phyloP scores from a whole-genome alignment of 2,888 invertebrate species.

The Sceliomorpha sp. region DNA sequence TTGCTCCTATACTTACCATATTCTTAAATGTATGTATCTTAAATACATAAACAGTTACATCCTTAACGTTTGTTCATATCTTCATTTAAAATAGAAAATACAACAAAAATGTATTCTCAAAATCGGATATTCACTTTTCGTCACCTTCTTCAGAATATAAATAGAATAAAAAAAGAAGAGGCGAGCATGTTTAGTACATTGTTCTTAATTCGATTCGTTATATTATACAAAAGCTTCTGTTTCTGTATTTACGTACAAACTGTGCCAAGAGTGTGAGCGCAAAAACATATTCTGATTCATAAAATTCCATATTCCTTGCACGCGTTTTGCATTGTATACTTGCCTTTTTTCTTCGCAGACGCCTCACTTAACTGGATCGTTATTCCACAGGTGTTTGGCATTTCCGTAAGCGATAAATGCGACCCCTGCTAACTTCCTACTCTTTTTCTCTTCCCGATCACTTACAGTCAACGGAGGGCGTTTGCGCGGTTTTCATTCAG shows the following conservation, averaged over 20 bases:
- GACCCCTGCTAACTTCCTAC: conserved; percentile 74
- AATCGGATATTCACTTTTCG: too few species aligned
- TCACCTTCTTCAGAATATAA: too few species aligned
- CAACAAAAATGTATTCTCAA: too few species aligned
- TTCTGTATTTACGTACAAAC: conserved; percentile 26
- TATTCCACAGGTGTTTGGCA: conserved; percentile 81
- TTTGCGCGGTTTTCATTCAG: conserved; percentile 58
- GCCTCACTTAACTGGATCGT: conserved; percentile 74
- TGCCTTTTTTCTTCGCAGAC: conserved; percentile 73
- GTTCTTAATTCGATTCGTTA: too few species aligned
- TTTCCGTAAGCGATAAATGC: conserved; percentile 79
- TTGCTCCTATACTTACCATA: too few species aligned
- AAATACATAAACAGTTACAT: too few species aligned
- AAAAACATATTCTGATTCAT: conserved; percentile 44
- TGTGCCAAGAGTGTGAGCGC: conserved; percentile 50
- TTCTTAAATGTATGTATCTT: too few species aligned
- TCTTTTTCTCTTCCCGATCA: conserved; percentile 71
- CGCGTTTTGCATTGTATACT: conserved; percentile 65
- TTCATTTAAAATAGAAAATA: too few species aligned
- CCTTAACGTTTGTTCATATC: too few species aligned
- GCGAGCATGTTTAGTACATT: too few species aligned
- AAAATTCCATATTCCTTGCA: conserved; percentile 59
- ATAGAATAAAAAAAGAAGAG: too few species aligned
- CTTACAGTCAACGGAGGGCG: conserved; percentile 67
- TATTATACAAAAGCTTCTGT: conserved; percentile 10